These are phyloP conservation scores for Spialia ferax DNA, from an alignment of 2,888 invertebrate genomes.

Conservation along the genomic window DNA sequence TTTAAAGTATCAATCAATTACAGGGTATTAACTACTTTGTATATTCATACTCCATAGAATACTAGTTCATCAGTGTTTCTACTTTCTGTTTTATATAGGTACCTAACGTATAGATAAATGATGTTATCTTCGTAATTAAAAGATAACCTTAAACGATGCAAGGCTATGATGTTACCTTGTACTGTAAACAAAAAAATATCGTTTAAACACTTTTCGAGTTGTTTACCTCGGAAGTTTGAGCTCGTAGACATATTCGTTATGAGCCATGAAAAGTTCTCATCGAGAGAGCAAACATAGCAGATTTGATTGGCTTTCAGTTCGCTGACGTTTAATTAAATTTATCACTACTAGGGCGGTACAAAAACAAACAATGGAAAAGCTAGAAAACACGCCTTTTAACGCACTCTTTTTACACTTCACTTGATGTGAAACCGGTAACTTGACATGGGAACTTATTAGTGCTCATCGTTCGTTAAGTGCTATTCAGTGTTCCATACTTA, in stretches of 20 bases:
- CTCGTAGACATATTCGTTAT: background rate
- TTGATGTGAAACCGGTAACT: slow-evolving; percentile 47
- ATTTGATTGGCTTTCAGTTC: background rate
- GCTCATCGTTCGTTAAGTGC: slow-evolving; percentile 43
- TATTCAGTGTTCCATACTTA: slow-evolving; percentile 43
- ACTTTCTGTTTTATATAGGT: no score
- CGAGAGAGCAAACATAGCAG: background rate
- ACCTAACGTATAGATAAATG: background rate
- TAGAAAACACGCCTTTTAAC: slow-evolving; percentile 40
- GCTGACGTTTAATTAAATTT: background rate
- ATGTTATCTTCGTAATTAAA: background rate
- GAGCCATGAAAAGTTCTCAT: background rate
- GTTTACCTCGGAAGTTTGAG: slow-evolving; percentile 11
- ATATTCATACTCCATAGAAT: no score
- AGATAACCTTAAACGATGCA: slow-evolving; percentile 1
- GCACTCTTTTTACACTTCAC: slow-evolving; percentile 47
- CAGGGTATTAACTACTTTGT: no score
- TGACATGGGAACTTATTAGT: slow-evolving; percentile 44
- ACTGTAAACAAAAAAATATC: background rate
- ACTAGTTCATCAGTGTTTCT: no score
- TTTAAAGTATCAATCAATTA: no score
- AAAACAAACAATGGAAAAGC: slow-evolving; percentile 42
- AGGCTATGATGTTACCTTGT: slow-evolving; percentile 22
- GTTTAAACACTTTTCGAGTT: background rate
- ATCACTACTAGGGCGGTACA: background rate